A percentile compares a stretch with the other conserved stretches of the same genome.
Conservation (phyloP, 1,140 invertebrate species). For the Drosophila chauvacae region DNA sequence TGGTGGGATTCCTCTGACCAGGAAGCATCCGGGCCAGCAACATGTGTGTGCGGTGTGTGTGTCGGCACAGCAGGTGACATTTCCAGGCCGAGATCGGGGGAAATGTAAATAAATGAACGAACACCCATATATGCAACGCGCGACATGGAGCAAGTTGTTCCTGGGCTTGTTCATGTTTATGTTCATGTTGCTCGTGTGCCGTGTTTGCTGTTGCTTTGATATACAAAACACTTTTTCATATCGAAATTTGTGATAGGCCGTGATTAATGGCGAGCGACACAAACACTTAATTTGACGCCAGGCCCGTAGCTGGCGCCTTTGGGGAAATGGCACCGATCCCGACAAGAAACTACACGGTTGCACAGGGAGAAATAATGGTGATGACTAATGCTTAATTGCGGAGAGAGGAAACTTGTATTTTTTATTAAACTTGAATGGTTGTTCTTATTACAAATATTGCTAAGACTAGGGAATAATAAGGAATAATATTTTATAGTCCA, state of each 20-base stretch:
- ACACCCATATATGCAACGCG: slow-evolving; percentile 41
- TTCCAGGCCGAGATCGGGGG: slow-evolving; percentile 57
- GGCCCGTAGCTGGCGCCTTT: slow-evolving; percentile 76
- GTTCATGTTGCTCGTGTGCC: slow-evolving; percentile 9
- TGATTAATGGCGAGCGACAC: slow-evolving; percentile 84
- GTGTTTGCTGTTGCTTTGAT: slow-evolving; percentile 65
- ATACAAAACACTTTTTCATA: slow-evolving; percentile 83
- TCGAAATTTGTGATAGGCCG: slow-evolving; percentile 82
- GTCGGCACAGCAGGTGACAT: slow-evolving; percentile 83
- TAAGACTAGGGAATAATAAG: no score
- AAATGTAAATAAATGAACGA: slow-evolving; percentile 52
- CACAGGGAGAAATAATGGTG: slow-evolving; percentile 8
- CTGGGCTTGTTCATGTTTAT: slow-evolving; percentile 38
- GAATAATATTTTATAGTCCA: no score
- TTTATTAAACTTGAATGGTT: background rate
- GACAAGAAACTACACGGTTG: slow-evolving; percentile 9
- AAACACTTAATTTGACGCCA: slow-evolving; percentile 84
- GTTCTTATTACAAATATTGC: background rate
- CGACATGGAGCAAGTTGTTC: slow-evolving; percentile 75
- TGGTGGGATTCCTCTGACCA: slow-evolving; percentile 32
- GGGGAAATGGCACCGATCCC: slow-evolving; percentile 51
- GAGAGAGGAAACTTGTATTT: background rate
- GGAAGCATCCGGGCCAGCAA: slow-evolving; percentile 46
- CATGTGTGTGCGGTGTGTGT: slow-evolving; percentile 73
- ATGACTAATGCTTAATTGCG: background rate